phyloP scores from a whole-genome alignment of 2,797 vertebrate species.

The Tauraco hartlaubi region DNA sequence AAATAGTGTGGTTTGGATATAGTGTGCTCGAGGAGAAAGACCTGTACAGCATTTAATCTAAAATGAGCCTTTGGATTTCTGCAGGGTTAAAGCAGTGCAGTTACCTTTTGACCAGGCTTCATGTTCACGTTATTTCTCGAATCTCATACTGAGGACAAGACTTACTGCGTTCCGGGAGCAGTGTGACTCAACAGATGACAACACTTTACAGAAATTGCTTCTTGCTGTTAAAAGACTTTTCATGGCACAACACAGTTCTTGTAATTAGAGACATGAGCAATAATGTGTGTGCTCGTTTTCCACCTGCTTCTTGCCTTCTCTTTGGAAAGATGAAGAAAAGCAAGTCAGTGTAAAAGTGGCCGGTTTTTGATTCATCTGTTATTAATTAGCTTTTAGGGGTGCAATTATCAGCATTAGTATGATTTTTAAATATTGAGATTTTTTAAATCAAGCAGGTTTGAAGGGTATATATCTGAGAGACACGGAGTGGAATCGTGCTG shows the following conservation, averaged over 20 bases:
- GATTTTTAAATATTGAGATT: not conserved
- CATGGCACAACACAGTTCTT: not conserved
- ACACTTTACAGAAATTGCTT: not conserved
- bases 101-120: not conserved
- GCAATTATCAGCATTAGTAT: not conserved
- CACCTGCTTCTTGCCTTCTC: not conserved
- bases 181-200: not conserved
- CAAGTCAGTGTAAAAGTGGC: not conserved
- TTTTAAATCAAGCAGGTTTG: not conserved
- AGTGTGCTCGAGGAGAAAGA: not conserved
- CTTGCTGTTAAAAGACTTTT: not conserved
- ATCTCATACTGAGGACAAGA: not conserved
- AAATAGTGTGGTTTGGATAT: not conserved
- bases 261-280: not conserved
- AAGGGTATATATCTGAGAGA: not conserved
- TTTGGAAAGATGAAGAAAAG: not conserved
- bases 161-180: not conserved
- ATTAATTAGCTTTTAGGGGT: not conserved
- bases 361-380: not conserved
- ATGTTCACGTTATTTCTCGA: rapidly evolving
- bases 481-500: not conserved
- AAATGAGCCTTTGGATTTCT: not conserved
- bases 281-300: not conserved
- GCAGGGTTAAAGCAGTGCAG: not conserved
- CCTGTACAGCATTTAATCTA: not conserved